Percentiles rank a stretch among this genome's conserved stretches.
These are phyloP conservation scores for Pseudochirops corinnae DNA, from an alignment of 2,797 vertebrate species.

Conservation along the genomic window DNA sequence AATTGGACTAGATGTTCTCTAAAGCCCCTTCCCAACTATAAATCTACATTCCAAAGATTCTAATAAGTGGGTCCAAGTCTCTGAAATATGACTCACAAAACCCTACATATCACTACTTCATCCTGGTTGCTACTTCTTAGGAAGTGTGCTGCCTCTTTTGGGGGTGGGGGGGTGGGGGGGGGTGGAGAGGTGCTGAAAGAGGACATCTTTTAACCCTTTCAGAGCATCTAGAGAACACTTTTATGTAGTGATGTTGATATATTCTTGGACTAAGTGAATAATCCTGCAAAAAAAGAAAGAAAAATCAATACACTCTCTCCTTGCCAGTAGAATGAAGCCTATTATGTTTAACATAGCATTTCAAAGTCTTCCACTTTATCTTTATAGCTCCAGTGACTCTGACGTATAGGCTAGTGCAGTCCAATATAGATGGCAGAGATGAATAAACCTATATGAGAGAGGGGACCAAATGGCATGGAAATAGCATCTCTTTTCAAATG, in stretches of 20 bases:
- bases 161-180: rapidly evolving
- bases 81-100: not conserved
- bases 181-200: not conserved
- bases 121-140: not conserved
- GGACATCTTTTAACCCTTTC: not conserved
- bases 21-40: not conserved
- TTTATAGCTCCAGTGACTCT: not conserved
- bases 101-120: not conserved
- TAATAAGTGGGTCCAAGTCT: not conserved
- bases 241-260: not conserved
- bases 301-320: not conserved
- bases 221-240: not conserved
- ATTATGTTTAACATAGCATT: not conserved
- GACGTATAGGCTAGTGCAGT: not conserved
- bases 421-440: not conserved
- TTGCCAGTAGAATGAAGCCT: not conserved
- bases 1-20: not conserved
- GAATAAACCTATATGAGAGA: not conserved
- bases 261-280: not conserved
- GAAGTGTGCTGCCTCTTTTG: not conserved
- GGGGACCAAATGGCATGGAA: not conserved
- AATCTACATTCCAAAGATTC: not conserved
- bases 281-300: not conserved
- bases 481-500: not conserved
- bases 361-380: not conserved